These are phyloP conservation scores for Luscinia megarhynchos DNA, from an alignment of 2,797 vertebrate species.

Conservation along the genomic window DNA sequence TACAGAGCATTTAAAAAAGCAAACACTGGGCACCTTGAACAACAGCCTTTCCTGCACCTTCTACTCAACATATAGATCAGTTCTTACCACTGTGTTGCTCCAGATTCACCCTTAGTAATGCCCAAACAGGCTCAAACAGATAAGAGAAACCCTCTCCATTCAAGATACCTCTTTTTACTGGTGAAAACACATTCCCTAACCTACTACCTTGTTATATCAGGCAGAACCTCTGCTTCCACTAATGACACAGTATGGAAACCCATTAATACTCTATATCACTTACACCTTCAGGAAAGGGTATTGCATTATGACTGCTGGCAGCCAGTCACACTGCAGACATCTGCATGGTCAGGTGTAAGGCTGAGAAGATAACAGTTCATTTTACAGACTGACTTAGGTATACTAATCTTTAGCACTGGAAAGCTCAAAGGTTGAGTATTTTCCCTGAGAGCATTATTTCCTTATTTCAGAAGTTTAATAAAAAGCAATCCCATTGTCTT, in stretches of 20 bases:
- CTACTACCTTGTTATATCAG: not conserved
- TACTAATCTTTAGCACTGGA: not conserved
- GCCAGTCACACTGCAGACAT: not conserved
- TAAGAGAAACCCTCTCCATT: not conserved
- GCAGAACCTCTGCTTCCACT: not conserved
- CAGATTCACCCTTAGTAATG: not conserved
- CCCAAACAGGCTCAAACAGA: not conserved
- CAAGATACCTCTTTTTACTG: not conserved
- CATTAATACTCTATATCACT: not conserved
- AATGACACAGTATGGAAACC: not conserved
- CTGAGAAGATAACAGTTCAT: not conserved
- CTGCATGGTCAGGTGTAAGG: not conserved
- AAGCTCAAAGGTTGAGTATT: not conserved
- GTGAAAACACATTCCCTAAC: not conserved
- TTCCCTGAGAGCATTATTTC: not conserved
- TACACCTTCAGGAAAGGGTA: not conserved
- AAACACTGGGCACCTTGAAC: not conserved
- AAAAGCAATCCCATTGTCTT: not conserved
- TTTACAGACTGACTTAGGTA: not conserved
- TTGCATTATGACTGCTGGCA: not conserved
- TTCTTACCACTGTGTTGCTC: not conserved
- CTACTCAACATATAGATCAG: not conserved
- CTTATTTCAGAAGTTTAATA: not conserved
- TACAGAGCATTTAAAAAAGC: not conserved
- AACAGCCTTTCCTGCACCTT: not conserved